Conservation (phyloP, 2,888 invertebrate genomes). For the Phyllotreta striolata region DNA sequence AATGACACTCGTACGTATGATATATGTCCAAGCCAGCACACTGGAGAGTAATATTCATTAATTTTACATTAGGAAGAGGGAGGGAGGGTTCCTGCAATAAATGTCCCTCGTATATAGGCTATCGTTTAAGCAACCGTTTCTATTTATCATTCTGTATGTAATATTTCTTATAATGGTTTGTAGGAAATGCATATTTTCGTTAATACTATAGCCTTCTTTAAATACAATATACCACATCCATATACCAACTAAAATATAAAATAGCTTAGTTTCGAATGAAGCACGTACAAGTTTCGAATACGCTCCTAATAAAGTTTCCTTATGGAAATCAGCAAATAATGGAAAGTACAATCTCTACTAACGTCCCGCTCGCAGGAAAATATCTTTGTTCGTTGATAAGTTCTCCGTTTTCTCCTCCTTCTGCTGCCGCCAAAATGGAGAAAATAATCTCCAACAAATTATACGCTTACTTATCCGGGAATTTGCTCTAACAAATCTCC, state of each 20-base stretch:
- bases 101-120: no score
- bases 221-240: no score
- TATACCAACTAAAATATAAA: no score
- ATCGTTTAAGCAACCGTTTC: no score
- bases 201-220: no score
- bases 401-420: background rate
- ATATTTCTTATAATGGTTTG: no score
- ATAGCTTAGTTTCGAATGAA: no score
- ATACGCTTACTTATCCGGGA: conserved; percentile 15
- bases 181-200: no score
- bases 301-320: conserved; percentile 7
- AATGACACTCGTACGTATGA: conserved; percentile 30
- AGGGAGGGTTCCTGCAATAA: no score
- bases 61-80: conserved; percentile 24
- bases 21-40: conserved; percentile 24
- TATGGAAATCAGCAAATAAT: conserved; percentile 12
- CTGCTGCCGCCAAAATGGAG: conserved; percentile 6
- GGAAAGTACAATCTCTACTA: conserved; percentile 5
- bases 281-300: no score
- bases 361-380: background rate
- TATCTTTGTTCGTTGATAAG: conserved; percentile 18
- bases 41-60: conserved; percentile 30
- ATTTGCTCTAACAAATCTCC: conserved; percentile 19
- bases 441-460: conserved; percentile 14
- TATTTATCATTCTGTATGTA: no score